Base-by-base conservation (phyloP, 1,140 invertebrate genomes). In the Listronotus bonariensis region DNA sequence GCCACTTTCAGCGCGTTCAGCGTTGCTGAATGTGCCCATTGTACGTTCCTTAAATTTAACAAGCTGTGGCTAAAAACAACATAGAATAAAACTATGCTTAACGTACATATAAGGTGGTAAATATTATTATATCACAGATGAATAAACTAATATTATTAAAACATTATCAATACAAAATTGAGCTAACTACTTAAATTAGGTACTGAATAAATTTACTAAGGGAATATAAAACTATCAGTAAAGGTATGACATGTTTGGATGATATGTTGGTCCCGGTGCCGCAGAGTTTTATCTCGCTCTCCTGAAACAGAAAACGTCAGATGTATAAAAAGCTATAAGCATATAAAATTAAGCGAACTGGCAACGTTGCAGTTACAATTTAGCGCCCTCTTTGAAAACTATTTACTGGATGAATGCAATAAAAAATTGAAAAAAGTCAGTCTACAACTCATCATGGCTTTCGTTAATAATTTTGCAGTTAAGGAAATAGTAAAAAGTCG, bases 221-320 rank as follows among this genome's bases (percentile, higher is more conserved):
- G 31, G 12, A 57, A 65, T 65, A 65, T 31, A 65, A 65, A 48
- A 34, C 26, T 26, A 66, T 58, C 14, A 66, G 14, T 31, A 66
- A 20, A 55, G 56, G 43, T 56, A 71, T 38, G 45, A 68, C 40
- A 53, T 48, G 36, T 42, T 55, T 17, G 14, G 63, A 40, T 55
- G 68, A 67, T 66, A 67, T 66, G 53, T 69, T 67, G 53, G 68
- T 65, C 32, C 69, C 70, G 34, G 41, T 57, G 20, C 75, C 75
- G 41, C 74, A 77, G 4, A 76, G 58, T 68, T 74, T 73, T n/a
- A 77, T 77, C 53, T 77, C 74, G 40, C 72, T 72, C 48, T 77
- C 75, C 75, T 77, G 55, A 17, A 76, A 75, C 18, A 46, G 42
- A 68, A 71, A 62, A 67, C 54, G 14, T 40, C 5, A 11, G 11